Evolutionary conservation across 2,113 vertebrate genomes (phyloP), one percentile per base, ranked within the genome.

Genomic region (Oostethus manadensis): DNA sequence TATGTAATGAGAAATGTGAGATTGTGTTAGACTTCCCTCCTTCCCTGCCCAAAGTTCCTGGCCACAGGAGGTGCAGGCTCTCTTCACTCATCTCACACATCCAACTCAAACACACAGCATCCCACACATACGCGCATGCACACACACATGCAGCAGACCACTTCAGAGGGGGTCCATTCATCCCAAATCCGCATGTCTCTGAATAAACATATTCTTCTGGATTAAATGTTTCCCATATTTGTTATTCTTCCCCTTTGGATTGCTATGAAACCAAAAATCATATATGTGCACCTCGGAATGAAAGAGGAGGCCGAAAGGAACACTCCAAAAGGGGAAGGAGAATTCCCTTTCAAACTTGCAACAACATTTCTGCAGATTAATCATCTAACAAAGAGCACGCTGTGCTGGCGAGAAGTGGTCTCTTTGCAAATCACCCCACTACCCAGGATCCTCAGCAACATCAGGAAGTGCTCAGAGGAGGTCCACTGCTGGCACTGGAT

Each of bases 151-250:
- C 83, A 79, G 74, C 65, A 72, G 72, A 86, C 84, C 84, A 89
- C 87, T 87, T 87, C 84, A 84, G 81, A 86, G 75, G 86, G 79
- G 84, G 84, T 82, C 76, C 85, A 78, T 80, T 86, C 87, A 82
- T 74, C 67, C 58, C 40, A 53, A 70, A 77, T 83, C 79, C 79
- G 65, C 79, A 71, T 82, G 77, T 88, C 78, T 86, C 70, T 88
- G 61, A 65, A 80, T 78, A 88, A 90, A 90, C 88, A 88, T 82
- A 84, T 88, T 86, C 85, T 86, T 84, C 84, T 86, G 81, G 83
- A 90, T 90, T 85, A 86, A 90, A 90, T 89, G 84, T 88, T 88
- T 90, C 85, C 85, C 83, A 70, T 87, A 87, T 89, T 90, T 90
- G 84, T 90, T 90, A 71, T 89, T 85, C 84, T 89, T 84, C 76